Conservation (phyloP, 2,888 invertebrate genomes). For the Creontiades dilutus region DNA sequence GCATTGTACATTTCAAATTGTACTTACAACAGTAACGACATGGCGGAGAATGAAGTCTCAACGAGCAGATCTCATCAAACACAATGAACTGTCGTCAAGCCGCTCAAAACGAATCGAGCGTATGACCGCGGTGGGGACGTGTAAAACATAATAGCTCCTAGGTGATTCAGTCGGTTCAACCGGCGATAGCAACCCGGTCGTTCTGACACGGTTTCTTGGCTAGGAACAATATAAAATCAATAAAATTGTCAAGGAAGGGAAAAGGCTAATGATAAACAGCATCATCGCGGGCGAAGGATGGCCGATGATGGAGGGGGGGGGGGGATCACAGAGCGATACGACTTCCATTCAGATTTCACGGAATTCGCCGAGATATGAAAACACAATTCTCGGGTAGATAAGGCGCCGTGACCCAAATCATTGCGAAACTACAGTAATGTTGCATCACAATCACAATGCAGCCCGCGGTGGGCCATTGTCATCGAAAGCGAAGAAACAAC, state of each 20-base stretch:
- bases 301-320: not conserved
- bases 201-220: conserved; percentile 10
- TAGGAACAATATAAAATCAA: conserved; percentile 32
- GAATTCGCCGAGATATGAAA: not conserved
- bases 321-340: not conserved
- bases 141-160: no score
- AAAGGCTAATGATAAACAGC: not conserved
- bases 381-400: not conserved
- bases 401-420: not conserved
- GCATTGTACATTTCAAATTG: not conserved
- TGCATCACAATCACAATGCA: not conserved
- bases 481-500: no score
- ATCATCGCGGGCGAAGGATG: not conserved
- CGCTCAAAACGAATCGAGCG: not conserved
- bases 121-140: no score
- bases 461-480: no score
- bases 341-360: not conserved
- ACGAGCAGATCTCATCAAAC: not conserved
- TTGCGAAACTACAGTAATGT: not conserved
- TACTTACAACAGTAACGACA: not conserved
- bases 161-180: conserved; percentile 5
- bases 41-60: not conserved
- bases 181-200: not conserved
- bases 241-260: not conserved
- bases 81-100: not conserved